These are phyloP conservation scores for Pogonus chalceus DNA, from an alignment of 1,140 invertebrate genomes.

Conservation along the genomic window DNA sequence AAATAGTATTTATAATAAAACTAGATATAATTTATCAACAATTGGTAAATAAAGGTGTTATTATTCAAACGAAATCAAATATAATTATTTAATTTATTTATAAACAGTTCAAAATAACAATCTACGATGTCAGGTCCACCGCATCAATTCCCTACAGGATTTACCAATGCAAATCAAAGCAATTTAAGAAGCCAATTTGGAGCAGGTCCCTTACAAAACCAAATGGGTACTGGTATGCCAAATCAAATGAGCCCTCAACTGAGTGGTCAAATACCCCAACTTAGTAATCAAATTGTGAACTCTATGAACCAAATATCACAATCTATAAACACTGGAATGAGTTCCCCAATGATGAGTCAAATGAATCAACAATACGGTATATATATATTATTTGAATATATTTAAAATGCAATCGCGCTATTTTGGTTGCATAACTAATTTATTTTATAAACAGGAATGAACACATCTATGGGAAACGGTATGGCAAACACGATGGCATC, in stretches of 20 bases:
- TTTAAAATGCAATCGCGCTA: slow-evolving; percentile 31
- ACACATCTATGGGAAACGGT: not conserved
- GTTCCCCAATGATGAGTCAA: slow-evolving; percentile 27
- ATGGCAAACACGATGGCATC: not conserved
- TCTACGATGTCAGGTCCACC: slow-evolving; percentile 46
- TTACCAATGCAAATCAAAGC: slow-evolving; percentile 43
- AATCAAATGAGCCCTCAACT: slow-evolving; percentile 37
- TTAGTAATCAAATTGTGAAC: slow-evolving; percentile 25
- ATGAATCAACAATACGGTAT: slow-evolving; percentile 29
- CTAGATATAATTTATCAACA: no score
- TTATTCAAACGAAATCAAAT: no score
- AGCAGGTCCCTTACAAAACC: slow-evolving; percentile 34
- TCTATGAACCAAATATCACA: slow-evolving; percentile 29
- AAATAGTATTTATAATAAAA: no score
- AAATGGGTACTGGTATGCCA: slow-evolving; percentile 44
- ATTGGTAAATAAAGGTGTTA: no score
- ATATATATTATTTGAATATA: slow-evolving; percentile 14
- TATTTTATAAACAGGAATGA: not conserved
- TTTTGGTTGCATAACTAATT: no score
- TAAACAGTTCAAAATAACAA: no score
- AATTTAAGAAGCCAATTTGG: slow-evolving; percentile 46
- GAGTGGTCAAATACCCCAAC: slow-evolving; percentile 24
- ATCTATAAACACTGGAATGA: slow-evolving; percentile 42
- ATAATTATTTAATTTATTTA: no score
- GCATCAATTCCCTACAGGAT: slow-evolving; percentile 46